Base-by-base conservation (phyloP, 2,113 vertebrate genomes). In the Neoarius graeffei region DNA sequence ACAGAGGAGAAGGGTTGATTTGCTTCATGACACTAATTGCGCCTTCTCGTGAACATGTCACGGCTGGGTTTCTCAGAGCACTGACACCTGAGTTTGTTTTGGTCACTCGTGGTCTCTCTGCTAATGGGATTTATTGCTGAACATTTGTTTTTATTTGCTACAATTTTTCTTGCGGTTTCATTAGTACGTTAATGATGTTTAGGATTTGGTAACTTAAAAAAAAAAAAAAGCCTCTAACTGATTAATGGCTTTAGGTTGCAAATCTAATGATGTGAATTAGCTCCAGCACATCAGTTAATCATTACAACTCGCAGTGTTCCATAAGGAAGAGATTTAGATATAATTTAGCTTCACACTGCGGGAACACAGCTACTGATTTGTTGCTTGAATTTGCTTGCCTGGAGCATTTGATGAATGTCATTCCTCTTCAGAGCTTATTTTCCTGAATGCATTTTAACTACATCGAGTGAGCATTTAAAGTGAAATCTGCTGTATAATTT, bases 251-350 rank as follows among this genome's bases (percentile, higher is more conserved):
- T 86, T 86, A 73, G 71, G 71, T n/a, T 67, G 56, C 13, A 89
- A 76, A 87, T 90, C 84, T 83, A 86, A 88, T 92, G 86, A 91
- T 89, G 89, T 64, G 89, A 91, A 92, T 90, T 67, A 73, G 54
- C 25, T 50, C 57, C 42, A 80, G 54, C 80, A 64, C 54, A 14
- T 86, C 84, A 86, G 87, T 86, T 79, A 90, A 84, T 81, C 52
- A 86, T 90, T 88, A 57, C 52, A 57, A 8, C 25, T 19, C 35
- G 25, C 76, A 35, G 52, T 15, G 76, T 79, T 79, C 25, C 74
- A 77, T 82, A 52, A 71, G n/a, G 81, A 86, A 86, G 67, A 79
- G 73, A 30, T 62, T 76, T 52, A 25, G 59, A 84, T 83, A 66
- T 57, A 48, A 74, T 76, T 60, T 62, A 42, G 14, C 23, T 54